A percentile compares a stretch with the other conserved stretches of the same genome.
Evolutionary conservation across 2,113 vertebrate genomes (phyloP).

Genomic region (Bos javanicus): DNA sequence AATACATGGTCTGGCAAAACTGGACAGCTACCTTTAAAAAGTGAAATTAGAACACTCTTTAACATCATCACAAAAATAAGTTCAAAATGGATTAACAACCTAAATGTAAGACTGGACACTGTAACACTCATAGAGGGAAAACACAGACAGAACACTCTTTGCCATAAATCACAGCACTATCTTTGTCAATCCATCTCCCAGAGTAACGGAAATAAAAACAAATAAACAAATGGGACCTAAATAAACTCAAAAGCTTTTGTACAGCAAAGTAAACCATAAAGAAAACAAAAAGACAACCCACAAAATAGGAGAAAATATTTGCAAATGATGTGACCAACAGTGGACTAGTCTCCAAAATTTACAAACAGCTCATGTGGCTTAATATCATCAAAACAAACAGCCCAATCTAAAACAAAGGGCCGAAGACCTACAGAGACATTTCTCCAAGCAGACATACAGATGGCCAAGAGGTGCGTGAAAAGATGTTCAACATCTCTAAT

Average conservation of each 20-base stretch:
- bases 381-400: background rate
- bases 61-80: background rate
- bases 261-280: background rate
- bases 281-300: background rate
- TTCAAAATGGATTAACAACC: background rate
- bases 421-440: background rate
- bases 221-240: background rate
- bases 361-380: background rate
- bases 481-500: background rate
- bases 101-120: background rate
- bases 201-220: background rate
- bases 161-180: background rate
- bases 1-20: background rate
- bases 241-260: background rate
- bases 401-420: background rate
- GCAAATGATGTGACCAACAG: too few relatives aligned
- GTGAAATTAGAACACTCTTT: background rate
- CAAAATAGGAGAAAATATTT: background rate
- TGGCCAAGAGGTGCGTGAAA: background rate
- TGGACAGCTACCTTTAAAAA: background rate
- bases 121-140: background rate
- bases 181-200: background rate
- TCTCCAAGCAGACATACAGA: background rate
- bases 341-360: background rate
- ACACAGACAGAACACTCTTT: background rate